Conservation (phyloP, 2,888 invertebrate species). For the Lepeophtheirus nordmannii region DNA sequence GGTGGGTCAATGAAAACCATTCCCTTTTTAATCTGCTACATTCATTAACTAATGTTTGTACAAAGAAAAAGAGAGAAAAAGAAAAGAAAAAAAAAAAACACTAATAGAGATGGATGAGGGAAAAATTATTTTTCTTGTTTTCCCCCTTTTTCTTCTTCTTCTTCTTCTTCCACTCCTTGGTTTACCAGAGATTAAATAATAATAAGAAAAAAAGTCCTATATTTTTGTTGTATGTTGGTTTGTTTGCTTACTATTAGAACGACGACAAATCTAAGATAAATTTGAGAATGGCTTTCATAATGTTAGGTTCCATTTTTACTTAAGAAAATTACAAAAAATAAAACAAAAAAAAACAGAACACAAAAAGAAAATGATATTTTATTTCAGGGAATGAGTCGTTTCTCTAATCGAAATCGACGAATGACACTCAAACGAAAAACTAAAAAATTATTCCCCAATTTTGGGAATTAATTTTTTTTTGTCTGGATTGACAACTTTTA, state of each 20-base stretch:
- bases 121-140: background rate
- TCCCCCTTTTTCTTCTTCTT: background rate
- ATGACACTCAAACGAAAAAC: background rate
- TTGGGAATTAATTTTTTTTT: background rate
- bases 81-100: background rate
- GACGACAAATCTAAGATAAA: too few species aligned
- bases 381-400: too few species aligned
- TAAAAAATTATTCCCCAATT: background rate
- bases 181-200: background rate
- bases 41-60: constrained; percentile 6
- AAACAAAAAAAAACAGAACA: too few species aligned
- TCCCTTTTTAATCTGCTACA: background rate
- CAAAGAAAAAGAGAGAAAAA: background rate
- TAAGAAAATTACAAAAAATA: too few species aligned
- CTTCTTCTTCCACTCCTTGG: background rate
- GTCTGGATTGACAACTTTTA: background rate
- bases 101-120: constrained; percentile 5
- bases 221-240: too few species aligned
- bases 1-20: background rate
- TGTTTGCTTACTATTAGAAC: too few species aligned
- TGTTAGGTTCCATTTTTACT: too few species aligned
- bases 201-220: background rate
- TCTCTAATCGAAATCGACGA: background rate
- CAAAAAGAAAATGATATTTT: too few species aligned
- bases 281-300: too few species aligned